A percentile compares a stretch with the other conserved stretches of the same genome.
Conservation (phyloP, 1,140 invertebrate genomes). For the Mylabris phalerata region DNA sequence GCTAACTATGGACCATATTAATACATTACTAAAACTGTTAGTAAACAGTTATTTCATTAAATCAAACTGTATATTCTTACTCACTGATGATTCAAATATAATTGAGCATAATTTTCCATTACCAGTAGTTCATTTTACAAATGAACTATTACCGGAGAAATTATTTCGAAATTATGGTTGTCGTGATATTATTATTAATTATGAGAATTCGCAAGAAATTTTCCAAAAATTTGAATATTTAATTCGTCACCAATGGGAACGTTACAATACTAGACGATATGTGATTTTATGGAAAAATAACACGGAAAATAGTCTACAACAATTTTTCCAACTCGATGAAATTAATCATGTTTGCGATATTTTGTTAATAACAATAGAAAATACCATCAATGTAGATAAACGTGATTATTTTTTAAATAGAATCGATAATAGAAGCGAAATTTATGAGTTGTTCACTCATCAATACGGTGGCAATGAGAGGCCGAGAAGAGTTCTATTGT, state of each 20-base stretch:
- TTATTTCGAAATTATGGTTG: slow-evolving; percentile 15
- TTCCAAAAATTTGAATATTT: slow-evolving; percentile 14
- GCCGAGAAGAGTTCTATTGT: slow-evolving; percentile 1
- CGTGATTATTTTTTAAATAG: background rate
- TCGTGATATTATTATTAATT: slow-evolving; percentile 15
- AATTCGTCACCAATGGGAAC: slow-evolving; percentile 1
- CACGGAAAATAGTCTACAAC: background rate
- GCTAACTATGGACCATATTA: background rate
- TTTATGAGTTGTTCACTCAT: slow-evolving; percentile 15
- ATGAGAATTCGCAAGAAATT: slow-evolving; percentile 3
- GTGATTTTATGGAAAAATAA: background rate
- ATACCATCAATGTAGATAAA: no score
- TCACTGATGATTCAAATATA: slow-evolving; percentile 1
- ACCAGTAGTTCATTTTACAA: slow-evolving; percentile 4
- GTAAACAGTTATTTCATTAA: slow-evolving; percentile 19
- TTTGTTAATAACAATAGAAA: no score
- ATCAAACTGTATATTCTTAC: slow-evolving; percentile 11
- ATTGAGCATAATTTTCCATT: slow-evolving; percentile 6
- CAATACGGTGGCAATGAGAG: slow-evolving; percentile 7
- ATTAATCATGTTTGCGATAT: no score
- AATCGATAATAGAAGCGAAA: background rate
- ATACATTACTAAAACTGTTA: slow-evolving; percentile 3
- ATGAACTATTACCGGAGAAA: slow-evolving; percentile 1
- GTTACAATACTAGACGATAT: slow-evolving; percentile 18
- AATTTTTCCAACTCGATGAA: slow-evolving; percentile 10